A percentile compares a stretch with the other conserved stretches of the same genome.
These are phyloP conservation scores for Cynocephalus volans DNA, from an alignment of 2,113 vertebrate genomes.

Conservation along the genomic window DNA sequence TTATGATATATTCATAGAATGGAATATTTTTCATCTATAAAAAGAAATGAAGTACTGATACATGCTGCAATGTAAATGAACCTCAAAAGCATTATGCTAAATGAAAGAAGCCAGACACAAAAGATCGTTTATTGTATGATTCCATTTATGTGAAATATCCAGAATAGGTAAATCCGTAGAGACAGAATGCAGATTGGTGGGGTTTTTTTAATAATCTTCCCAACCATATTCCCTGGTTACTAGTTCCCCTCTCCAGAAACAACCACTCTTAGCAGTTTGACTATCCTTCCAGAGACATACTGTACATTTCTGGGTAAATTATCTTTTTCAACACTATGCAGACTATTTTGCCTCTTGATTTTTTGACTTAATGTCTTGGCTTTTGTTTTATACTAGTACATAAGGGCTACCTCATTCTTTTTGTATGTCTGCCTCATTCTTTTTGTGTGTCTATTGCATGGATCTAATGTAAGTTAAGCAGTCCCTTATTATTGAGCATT, in stretches of 20 bases:
- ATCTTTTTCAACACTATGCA: constrained; percentile 10
- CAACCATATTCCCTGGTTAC: background rate
- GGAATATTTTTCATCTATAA: too few relatives aligned
- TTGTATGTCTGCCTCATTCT: constrained; percentile 39
- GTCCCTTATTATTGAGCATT: background rate
- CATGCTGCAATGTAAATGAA: background rate
- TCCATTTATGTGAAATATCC: too few relatives aligned
- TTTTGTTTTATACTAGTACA: constrained; percentile 50
- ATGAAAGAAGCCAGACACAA: background rate
- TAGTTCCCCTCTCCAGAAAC: background rate
- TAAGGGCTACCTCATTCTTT: constrained; percentile 46
- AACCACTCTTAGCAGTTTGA: background rate
- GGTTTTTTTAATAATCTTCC: background rate
- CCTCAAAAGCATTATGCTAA: background rate
- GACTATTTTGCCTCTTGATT: background rate
- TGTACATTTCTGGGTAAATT: constrained; percentile 38
- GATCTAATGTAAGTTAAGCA: background rate
- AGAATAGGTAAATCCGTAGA: background rate
- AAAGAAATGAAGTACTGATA: too few relatives aligned
- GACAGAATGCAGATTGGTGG: background rate
- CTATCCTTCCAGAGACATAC: background rate
- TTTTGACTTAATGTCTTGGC: constrained; percentile 12
- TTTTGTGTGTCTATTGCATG: constrained; percentile 13
- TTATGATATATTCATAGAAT: too few relatives aligned
- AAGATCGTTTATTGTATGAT: background rate